Evolutionary conservation across 2,113 vertebrate genomes (phyloP).

Genomic region (Colinus virginianus): DNA sequence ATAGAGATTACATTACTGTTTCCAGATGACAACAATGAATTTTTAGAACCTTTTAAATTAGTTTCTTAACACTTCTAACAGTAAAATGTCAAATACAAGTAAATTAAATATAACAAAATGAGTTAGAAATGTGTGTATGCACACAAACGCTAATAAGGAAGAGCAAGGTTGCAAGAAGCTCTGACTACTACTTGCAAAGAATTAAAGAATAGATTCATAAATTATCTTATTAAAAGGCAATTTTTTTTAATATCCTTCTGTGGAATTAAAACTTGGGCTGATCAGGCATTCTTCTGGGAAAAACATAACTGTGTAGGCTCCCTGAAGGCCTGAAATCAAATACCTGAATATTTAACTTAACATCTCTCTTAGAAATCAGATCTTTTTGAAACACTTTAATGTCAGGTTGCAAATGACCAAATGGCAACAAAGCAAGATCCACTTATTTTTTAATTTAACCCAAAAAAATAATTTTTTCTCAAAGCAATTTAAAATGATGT

Average conservation of each 20-base stretch:
- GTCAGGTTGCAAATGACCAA: background rate
- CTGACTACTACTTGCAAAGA: background rate
- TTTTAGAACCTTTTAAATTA: conserved; percentile 26
- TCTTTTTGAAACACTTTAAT: background rate
- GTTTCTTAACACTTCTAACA: background rate
- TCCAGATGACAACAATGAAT: conserved; percentile 15
- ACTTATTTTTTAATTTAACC: background rate
- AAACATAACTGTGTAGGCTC: background rate
- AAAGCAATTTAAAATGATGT: accelerated
- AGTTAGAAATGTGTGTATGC: background rate
- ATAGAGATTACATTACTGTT: background rate
- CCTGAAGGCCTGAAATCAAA: background rate
- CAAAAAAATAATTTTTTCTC: background rate
- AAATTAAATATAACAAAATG: conserved; percentile 1
- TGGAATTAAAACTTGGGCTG: background rate
- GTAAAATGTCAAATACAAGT: background rate
- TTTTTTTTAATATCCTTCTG: background rate
- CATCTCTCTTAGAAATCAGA: background rate
- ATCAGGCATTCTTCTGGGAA: background rate
- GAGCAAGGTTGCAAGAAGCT: background rate
- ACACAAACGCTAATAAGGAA: background rate
- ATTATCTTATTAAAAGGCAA: background rate
- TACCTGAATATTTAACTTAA: background rate
- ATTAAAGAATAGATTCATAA: background rate
- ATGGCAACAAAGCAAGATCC: background rate